phyloP scores from a whole-genome alignment of 2,797 vertebrate genomes.

The Anguilla obscura region DNA sequence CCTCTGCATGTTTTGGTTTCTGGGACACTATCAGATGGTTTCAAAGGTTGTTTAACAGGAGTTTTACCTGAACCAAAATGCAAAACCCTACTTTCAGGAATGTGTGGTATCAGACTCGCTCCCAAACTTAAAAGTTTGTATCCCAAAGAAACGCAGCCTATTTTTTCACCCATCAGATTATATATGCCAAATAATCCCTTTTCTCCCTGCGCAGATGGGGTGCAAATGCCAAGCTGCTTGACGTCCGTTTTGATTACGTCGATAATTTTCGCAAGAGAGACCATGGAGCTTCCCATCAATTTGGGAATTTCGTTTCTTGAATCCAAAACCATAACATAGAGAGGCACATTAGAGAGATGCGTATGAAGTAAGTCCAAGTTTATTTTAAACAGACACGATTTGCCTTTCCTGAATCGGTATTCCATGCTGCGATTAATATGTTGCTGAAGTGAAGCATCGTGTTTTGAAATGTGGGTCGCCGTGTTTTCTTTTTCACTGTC shows the following conservation, averaged over 20 bases:
- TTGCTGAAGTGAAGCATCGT: slow-evolving; percentile 15
- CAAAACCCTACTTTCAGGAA: slow-evolving; percentile 47
- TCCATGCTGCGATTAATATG: slow-evolving; percentile 1
- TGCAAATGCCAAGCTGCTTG: slow-evolving; percentile 47
- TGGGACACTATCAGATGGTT: not conserved
- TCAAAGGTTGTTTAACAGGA: slow-evolving; percentile 25
- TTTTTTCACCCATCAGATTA: slow-evolving; percentile 63
- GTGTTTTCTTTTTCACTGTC: slow-evolving; percentile 29
- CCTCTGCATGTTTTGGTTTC: not conserved
- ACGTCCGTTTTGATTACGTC: slow-evolving; percentile 62
- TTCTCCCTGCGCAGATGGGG: slow-evolving; percentile 62
- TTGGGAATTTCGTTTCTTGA: slow-evolving; percentile 65
- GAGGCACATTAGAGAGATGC: slow-evolving; percentile 67
- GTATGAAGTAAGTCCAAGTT: slow-evolving; percentile 60
- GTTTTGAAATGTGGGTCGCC: not conserved
- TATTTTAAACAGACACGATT: slow-evolving; percentile 85
- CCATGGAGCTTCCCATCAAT: slow-evolving; percentile 70
- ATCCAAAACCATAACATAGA: slow-evolving; percentile 75
- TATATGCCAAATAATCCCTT: slow-evolving; percentile 58
- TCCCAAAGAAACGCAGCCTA: slow-evolving; percentile 73
- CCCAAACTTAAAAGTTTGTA: slow-evolving; percentile 79
- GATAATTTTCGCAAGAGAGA: slow-evolving; percentile 66
- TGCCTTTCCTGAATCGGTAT: slow-evolving; percentile 79
- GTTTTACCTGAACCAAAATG: not conserved
- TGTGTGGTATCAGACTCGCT: slow-evolving; percentile 53